Conservation (phyloP, 2,797 vertebrate genomes). For the Sylvilagus floridanus region DNA sequence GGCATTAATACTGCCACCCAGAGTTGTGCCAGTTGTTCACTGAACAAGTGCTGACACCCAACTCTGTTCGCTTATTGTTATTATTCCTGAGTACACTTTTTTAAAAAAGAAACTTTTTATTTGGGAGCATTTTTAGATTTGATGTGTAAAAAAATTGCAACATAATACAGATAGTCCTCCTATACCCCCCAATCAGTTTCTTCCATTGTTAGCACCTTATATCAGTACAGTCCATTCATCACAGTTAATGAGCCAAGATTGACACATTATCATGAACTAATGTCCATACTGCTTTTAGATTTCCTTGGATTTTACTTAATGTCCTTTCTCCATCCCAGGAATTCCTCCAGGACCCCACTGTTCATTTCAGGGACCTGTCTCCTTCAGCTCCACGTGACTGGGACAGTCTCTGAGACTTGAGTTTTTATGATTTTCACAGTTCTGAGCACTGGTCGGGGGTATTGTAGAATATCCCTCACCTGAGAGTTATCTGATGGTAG, state of each 20-base stretch:
- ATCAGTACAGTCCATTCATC: not conserved
- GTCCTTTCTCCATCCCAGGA: not conserved
- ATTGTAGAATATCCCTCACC: not conserved
- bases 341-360: too few relatives aligned
- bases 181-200: not conserved
- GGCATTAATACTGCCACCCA: not conserved
- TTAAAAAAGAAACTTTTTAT: not conserved
- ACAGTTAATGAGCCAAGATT: not conserved
- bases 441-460: not conserved
- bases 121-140: constrained; percentile 26
- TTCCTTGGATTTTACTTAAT: not conserved
- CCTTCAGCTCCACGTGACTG: not conserved
- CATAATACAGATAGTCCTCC: not conserved
- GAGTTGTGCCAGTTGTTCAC: not conserved
- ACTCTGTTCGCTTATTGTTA: not conserved
- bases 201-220: not conserved
- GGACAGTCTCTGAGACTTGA: not conserved
- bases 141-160: not conserved
- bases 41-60: not conserved
- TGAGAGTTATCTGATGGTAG: not conserved
- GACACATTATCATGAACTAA: not conserved
- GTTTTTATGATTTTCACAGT: not conserved
- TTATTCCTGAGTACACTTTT: not conserved
- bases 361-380: not conserved
- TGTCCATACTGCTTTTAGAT: not conserved